A percentile compares a stretch with the other conserved stretches of the same genome.
Evolutionary conservation across 2,113 vertebrate species (phyloP).

Genomic region (Mesoclemmys tuberculata): DNA sequence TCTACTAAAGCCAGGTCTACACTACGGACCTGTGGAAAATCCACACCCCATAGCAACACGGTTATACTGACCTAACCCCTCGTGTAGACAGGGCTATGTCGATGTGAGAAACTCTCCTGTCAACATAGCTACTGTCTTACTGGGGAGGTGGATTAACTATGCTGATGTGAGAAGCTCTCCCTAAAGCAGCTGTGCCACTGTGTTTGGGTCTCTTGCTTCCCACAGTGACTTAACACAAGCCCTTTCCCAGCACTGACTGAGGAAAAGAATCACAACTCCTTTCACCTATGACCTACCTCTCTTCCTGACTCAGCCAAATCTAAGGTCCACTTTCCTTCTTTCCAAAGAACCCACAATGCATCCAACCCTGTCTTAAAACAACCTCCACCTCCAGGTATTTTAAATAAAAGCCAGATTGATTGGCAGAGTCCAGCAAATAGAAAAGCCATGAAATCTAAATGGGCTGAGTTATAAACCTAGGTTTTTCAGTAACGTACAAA

Average conservation of each 20-base stretch:
- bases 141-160: not conserved
- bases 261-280: not conserved
- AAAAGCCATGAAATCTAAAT: not conserved
- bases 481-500: not conserved
- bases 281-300: not conserved
- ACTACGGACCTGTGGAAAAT: not conserved
- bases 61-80: not conserved
- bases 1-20: not conserved
- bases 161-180: not conserved
- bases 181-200: not conserved
- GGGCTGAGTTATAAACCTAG: not conserved
- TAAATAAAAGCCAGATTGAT: not conserved
- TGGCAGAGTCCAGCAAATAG: not conserved
- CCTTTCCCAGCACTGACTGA: not conserved
- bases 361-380: not conserved
- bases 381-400: not conserved
- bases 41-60: not conserved
- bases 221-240: not conserved
- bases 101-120: not conserved
- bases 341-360: not conserved
- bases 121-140: not conserved
- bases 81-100: not conserved
- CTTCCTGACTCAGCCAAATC: not conserved
- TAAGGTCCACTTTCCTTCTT: not conserved
- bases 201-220: rapidly evolving